Evolutionary conservation across 1,140 invertebrate species (phyloP).

Genomic region (Leptoteleia sp.): DNA sequence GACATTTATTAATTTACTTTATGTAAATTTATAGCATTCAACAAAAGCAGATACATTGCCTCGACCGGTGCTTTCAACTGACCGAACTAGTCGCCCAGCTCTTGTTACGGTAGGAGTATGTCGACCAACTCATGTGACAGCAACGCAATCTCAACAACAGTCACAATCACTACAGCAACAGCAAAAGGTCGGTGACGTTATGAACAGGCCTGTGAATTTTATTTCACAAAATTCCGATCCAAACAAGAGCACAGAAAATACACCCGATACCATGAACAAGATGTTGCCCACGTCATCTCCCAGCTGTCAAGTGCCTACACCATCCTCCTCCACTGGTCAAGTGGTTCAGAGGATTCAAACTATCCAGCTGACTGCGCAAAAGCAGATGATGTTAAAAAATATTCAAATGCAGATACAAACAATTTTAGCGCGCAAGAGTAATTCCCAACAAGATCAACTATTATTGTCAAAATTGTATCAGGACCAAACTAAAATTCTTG

Average conservation of each 20-base stretch:
- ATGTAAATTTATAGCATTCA: slow-evolving; percentile 46
- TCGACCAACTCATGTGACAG: slow-evolving; percentile 65
- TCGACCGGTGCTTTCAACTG: slow-evolving; percentile 15
- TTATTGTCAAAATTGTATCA: slow-evolving; percentile 80
- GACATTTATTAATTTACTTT: slow-evolving; percentile 1
- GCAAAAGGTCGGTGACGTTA: slow-evolving; percentile 66
- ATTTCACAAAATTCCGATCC: slow-evolving; percentile 71
- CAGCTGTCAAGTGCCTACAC: slow-evolving; percentile 68
- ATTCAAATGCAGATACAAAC: slow-evolving; percentile 82
- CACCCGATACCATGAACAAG: slow-evolving; percentile 70
- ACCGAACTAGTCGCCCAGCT: slow-evolving; percentile 20
- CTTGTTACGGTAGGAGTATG: slow-evolving; percentile 69
- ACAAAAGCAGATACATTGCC: slow-evolving; percentile 55
- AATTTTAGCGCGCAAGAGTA: slow-evolving; percentile 77
- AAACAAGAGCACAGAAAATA: slow-evolving; percentile 70
- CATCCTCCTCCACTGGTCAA: slow-evolving; percentile 71
- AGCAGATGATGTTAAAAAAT: slow-evolving; percentile 75
- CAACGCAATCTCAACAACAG: slow-evolving; percentile 49
- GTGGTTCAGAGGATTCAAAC: slow-evolving; percentile 75
- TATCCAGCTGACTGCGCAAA: slow-evolving; percentile 76
- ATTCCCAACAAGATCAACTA: slow-evolving; percentile 77
- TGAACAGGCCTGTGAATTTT: slow-evolving; percentile 68
- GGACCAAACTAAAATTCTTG: slow-evolving; percentile 82
- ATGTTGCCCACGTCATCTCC: slow-evolving; percentile 65
- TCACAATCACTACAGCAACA: slow-evolving; percentile 58